Base-by-base conservation (phyloP, 2,888 invertebrate genomes). In the Agrochola lychnidis region DNA sequence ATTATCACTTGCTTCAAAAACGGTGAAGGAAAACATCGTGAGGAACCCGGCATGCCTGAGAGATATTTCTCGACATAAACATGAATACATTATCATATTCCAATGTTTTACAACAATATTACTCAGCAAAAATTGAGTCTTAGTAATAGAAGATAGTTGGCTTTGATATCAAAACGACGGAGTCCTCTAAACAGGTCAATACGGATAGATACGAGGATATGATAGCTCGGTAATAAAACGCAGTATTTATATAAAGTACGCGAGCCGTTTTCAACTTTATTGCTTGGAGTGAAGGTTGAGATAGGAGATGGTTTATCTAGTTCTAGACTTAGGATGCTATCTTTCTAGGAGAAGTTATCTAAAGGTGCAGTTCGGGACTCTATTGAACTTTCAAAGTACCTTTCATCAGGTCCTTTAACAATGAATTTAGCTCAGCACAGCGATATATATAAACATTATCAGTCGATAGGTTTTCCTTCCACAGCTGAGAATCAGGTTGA, bases 1-100 rank as follows among this genome's bases (percentile, higher is more conserved):
- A 51, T 51, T 51, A 51, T 51, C 51, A 7, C 51, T 22, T 22
- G 51, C 51, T 19, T 51, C 7, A 51, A 51, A 51, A 51, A 7
- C 51, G 7, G 19, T 7, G 7, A 19, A 51, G 51, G 19, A 51
- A 51, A 51, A 51, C 51, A 19, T 19, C 19, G 51, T 19, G 51
- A 19, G 7, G 19, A 19, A 51, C 2, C 48, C 19, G 6, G 48
- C 48, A 19, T 7, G 51, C 19, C 51, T 19, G 19, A 19, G 19
- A 19, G 51, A 51, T 51, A 51, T 51, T 7, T 51, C 7, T 51
- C 51, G 6, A 25, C 48, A 22, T 48, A 74, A 62, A 62, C 51
- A 56, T 61, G 64, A 56, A 79, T 70, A 74, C 2, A 81, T 81
- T 81, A 73, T n/a, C 70, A 81, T 78, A 69, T 78, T 69, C 25